Evolutionary conservation across 1,140 invertebrate genomes (phyloP).

Genomic region (Goniozus legneri): DNA sequence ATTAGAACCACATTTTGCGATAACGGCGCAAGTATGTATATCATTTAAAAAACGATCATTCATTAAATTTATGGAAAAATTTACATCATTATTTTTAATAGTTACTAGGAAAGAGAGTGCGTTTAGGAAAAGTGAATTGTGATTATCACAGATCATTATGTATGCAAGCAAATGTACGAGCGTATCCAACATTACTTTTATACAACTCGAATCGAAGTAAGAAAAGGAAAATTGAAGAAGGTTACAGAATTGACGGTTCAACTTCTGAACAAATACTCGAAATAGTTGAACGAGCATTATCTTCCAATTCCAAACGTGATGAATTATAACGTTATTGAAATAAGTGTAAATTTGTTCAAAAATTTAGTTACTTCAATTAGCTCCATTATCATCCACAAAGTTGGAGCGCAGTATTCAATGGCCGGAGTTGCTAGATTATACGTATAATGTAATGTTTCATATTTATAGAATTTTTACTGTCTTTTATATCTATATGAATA

Average conservation of each 20-base stretch:
- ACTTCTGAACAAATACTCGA: slow-evolving; percentile 25
- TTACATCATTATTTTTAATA: no score
- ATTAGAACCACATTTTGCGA: slow-evolving; percentile 68
- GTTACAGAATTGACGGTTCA: slow-evolving; percentile 15
- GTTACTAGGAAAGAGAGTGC: slow-evolving; percentile 54
- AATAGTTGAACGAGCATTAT: slow-evolving; percentile 17
- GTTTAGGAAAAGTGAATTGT: slow-evolving; percentile 60
- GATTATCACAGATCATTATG: slow-evolving; percentile 51
- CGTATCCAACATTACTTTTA: slow-evolving; percentile 57
- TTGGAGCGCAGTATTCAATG: no score
- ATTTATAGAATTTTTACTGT: no score
- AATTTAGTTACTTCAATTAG: no score
- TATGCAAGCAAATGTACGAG: slow-evolving; percentile 48
- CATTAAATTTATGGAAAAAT: no score
- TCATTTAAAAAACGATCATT: not conserved
- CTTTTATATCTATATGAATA: not conserved
- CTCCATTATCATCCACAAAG: no score
- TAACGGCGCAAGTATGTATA: slow-evolving; percentile 59
- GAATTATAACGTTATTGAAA: slow-evolving; percentile 15
- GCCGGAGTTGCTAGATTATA: not conserved
- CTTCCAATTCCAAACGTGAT: slow-evolving; percentile 6
- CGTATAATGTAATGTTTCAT: not conserved
- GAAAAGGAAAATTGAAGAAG: slow-evolving; percentile 15
- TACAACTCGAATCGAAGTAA: slow-evolving; percentile 26
- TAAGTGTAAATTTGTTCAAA: no score